Base-by-base conservation (phyloP, 2,888 invertebrate genomes). In the Sarcophaga variegata region DNA sequence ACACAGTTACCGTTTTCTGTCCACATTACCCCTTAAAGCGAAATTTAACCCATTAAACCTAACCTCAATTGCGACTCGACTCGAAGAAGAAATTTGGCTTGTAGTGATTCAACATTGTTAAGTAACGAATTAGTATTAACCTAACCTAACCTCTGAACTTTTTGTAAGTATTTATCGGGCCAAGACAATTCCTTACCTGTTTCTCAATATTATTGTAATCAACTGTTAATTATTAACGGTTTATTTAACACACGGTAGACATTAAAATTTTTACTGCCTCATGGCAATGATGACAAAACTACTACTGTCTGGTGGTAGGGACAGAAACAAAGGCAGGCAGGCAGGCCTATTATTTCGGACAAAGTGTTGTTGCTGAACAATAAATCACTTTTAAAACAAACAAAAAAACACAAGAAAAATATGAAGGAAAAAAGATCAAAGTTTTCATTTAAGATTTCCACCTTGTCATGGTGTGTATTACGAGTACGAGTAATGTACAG, bases 201-300 rank as follows among this genome's bases (percentile, higher is more conserved):
- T 37, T 37, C 37, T 10, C 37, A 37, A 37, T 37, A 37, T 37
- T 37, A 8, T 37, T 10, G 37, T 10, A 37, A 37, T 37, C 37
- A 37, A 37, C 67, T 74, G 77, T 83, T 74, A 37, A 81, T 64
- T 74, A 67, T 83, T 83, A 37, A 83, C 69, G 72, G 74, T 79
- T 78, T 59, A 71, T 77, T 83, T 66, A 64, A 74, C 63, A 75
- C 75, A 37, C 10, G 80, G 62, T 76, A 47, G 62, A 76, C 47
- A 54, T 75, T 37, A 37, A 37, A 37, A 37, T 10, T 72, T 70
- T 79, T 59, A 27, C 62, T 67, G 80, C 22, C 66, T 45, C n/a
- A 60, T 60, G 60, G 22, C 17, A 20, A 37, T 4, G 45, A 63
- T 54, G 45, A 62, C 25, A 22, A 60, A n/a, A 22, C 10, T 37